Evolutionary conservation across 2,797 vertebrate genomes (phyloP).

Genomic region (Meda fulgida): DNA sequence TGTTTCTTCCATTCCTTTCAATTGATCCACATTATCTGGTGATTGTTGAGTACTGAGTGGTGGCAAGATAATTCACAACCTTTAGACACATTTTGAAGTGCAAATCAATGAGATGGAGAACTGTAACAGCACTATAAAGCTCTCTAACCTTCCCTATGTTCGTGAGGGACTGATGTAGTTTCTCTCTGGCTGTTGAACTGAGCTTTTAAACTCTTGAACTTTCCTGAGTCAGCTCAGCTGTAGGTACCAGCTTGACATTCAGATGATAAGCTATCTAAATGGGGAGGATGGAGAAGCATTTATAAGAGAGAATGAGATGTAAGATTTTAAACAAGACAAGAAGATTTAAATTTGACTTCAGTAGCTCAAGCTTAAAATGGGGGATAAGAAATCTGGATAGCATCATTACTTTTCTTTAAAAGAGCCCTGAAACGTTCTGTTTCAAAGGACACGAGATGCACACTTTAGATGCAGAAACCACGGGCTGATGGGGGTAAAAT

Average conservation of each 20-base stretch:
- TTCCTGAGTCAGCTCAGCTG: not conserved
- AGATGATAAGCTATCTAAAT: not conserved
- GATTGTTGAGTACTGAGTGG: constrained; percentile 14
- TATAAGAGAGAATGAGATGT: not conserved
- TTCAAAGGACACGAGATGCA: constrained; percentile 17
- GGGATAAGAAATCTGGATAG: not conserved
- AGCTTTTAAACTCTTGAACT: constrained; percentile 22
- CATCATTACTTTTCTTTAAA: not conserved
- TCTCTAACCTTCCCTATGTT: not conserved
- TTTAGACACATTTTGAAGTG: constrained; percentile 36
- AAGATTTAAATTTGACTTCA: not conserved
- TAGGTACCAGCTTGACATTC: not conserved
- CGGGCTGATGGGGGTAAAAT: constrained; percentile 36
- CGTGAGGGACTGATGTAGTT: not conserved
- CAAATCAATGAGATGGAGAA: constrained; percentile 20
- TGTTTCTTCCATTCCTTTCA: not conserved
- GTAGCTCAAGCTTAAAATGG: not conserved
- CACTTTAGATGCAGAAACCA: constrained; percentile 31
- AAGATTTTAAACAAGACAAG: not conserved
- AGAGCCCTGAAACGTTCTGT: not conserved
- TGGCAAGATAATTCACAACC: not conserved
- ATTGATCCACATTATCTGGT: constrained; percentile 10
- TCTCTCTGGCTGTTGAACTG: not conserved
- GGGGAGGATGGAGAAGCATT: not conserved
- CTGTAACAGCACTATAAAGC: not conserved